Percentiles rank a stretch among this genome's conserved stretches.
These are phyloP conservation scores for Amphilophus citrinellus DNA, from an alignment of 2,113 vertebrate genomes.

Conservation along the genomic window DNA sequence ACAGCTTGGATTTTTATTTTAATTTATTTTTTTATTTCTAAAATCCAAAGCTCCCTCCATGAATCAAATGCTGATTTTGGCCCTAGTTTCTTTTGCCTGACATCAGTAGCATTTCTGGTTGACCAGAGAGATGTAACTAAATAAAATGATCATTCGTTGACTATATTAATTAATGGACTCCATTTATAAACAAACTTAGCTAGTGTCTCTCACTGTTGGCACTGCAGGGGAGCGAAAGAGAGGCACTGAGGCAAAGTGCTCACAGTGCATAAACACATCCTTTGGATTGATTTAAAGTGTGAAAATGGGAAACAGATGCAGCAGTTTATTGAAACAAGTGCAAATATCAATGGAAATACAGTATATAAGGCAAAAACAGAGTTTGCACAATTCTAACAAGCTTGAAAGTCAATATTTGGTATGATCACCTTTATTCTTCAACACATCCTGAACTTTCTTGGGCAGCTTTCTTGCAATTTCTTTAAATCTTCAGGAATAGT, in stretches of 20 bases:
- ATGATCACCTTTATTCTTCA: background rate
- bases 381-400: too few relatives aligned
- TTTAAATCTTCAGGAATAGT: background rate
- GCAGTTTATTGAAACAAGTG: background rate
- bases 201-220: background rate
- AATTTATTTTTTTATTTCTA: background rate
- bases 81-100: background rate
- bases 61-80: background rate
- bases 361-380: too few relatives aligned
- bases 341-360: too few relatives aligned
- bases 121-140: background rate
- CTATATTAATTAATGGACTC: background rate
- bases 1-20: background rate
- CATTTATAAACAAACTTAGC: background rate
- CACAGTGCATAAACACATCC: background rate
- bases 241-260: background rate
- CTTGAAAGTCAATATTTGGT: background rate
- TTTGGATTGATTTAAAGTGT: background rate
- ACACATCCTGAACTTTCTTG: background rate
- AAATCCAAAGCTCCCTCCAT: background rate
- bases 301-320: background rate
- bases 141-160: rapidly evolving
- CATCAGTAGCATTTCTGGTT: background rate
- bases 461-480: background rate
- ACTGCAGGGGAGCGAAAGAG: background rate